Evolutionary conservation across 37 sponge, comb jelly and placozoan genomes (phyloP), one percentile per base, ranked within the genome.

Genomic region (Chondrilla cf. caribensis): DNA sequence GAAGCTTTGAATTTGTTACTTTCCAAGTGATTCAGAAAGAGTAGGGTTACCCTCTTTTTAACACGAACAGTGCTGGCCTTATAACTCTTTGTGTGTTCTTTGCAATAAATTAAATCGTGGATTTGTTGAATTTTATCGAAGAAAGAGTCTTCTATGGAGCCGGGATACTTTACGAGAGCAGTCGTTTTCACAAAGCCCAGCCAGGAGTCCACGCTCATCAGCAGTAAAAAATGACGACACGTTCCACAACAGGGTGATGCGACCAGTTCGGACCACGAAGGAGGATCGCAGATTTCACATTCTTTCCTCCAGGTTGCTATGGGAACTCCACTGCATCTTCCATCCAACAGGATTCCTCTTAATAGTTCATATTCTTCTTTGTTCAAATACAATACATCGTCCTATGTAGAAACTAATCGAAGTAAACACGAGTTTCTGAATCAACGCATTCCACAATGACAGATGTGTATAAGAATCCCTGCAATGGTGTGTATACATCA

Each of bases 281-380:
- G 76, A 36, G 76, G 76, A 38, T 73, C 76, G 21, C 24, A 17
- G 1, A 40, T 42, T 6, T 5, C 22, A 42, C 41, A 39, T 15
- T n/a, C 2, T 22, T 73, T 73, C 43, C 41, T 73, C 76, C 76
- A 73, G 18, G 76, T 18, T 5, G 24, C 24, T 11, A 73, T 36
- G 2, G 24, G 76, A n/a, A 22, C 40, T 43, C 76, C 76, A 22
- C n/a, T 73, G 44, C 24, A 73, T 24, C 41, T 2, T n/a, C 19
- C 76, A 37, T 73, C 76, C 18, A 43, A 19, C 2, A 40, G 21
- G 22, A 73, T 39, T 1, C 9, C 17, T 39, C 44, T 73, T 22
- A 73, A 38, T 21, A 32, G 40, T 39, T 43, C 44, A 24, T 73
- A 73, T 22, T 73, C 44, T 25, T 73, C 76, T 39, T 73, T 37